A percentile compares a stretch with the other conserved stretches of the same genome.
These are phyloP conservation scores for Platysternon megacephalum DNA, from an alignment of 2,113 vertebrate genomes.

Conservation along the genomic window DNA sequence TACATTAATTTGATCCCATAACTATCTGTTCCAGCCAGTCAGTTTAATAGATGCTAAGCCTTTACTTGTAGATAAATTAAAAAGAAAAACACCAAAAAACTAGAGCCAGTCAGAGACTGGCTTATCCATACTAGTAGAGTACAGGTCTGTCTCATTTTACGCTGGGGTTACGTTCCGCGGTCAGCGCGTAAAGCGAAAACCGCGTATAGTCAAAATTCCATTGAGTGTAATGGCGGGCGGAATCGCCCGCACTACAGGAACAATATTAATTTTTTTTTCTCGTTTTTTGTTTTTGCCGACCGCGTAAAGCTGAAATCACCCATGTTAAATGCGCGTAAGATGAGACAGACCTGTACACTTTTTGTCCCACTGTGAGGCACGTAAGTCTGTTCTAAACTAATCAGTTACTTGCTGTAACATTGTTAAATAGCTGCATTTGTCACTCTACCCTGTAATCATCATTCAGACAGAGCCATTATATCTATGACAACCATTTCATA, in stretches of 20 bases:
- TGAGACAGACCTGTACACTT: no score
- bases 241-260: no score
- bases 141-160: no score
- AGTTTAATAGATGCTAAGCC: neutral
- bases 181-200: no score
- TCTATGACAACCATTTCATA: slow-evolving; percentile 2
- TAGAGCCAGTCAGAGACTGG: neutral
- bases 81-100: neutral
- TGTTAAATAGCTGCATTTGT: neutral
- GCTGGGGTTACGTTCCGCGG: no score
- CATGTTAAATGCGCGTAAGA: no score
- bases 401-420: neutral
- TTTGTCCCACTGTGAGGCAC: neutral
- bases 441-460: neutral
- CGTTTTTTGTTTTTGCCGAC: no score
- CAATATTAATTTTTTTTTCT: no score
- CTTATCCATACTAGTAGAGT: neutral
- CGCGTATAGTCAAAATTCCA: no score
- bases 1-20: slow-evolving; percentile 25
- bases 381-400: neutral
- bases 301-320: no score
- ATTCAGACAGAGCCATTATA: slow-evolving; percentile 15
- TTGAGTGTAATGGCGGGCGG: no score
- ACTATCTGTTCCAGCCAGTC: slow-evolving; percentile 28
- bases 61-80: slow-evolving; percentile 2